Percentiles rank a stretch among this genome's conserved stretches.
These are phyloP conservation scores for Oenanthe oenanthe DNA, from an alignment of 2,113 vertebrate genomes.

Conservation along the genomic window DNA sequence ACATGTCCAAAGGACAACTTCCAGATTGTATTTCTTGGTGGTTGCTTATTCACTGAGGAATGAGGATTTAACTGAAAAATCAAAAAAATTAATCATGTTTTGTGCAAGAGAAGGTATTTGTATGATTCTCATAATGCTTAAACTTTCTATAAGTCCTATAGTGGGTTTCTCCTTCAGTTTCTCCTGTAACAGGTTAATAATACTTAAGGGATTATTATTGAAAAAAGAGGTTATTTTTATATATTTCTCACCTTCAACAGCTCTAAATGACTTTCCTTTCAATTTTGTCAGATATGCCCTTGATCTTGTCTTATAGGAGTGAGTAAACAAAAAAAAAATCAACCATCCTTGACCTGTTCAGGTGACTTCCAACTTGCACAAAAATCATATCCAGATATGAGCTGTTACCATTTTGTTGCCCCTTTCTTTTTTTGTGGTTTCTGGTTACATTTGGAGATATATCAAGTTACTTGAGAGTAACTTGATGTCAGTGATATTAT, in stretches of 20 bases:
- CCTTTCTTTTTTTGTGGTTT: neutral
- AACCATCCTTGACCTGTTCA: neutral
- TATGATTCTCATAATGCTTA: neutral
- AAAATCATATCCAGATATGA: neutral
- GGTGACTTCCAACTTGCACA: neutral
- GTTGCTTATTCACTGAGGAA: neutral
- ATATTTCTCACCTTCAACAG: neutral
- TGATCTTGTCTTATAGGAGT: neutral
- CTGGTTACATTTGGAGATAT: neutral
- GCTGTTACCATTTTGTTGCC: accelerated
- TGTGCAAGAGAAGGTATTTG: neutral
- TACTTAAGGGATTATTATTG: neutral
- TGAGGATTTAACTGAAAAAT: neutral
- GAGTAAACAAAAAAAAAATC: neutral
- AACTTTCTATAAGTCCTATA: neutral
- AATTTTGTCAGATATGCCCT: neutral
- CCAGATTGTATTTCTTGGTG: neutral
- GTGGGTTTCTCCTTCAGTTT: neutral
- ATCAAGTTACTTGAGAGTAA: neutral
- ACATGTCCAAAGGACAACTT: neutral
- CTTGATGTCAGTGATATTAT: neutral
- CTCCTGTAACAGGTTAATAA: neutral
- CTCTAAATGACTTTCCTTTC: neutral
- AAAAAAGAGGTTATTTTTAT: neutral
- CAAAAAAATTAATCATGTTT: neutral